Evolutionary conservation across 1,140 invertebrate genomes (phyloP).

Genomic region (Wasmannia auropunctata): DNA sequence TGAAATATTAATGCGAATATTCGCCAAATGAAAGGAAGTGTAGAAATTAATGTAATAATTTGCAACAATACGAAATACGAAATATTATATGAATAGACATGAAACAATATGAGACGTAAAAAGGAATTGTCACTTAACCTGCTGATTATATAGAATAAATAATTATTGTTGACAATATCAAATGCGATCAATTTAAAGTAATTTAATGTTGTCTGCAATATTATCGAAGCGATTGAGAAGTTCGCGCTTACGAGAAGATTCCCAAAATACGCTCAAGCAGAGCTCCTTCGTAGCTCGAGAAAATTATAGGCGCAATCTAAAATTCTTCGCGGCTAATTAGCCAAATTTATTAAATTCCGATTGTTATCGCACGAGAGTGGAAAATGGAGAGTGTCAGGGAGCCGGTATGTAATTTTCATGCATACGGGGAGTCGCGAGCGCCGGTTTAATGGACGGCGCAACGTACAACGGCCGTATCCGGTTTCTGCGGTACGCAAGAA

Average conservation of each 20-base stretch:
- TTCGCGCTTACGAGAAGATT: not conserved
- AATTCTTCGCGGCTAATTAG: conserved; percentile 40
- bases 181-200: not conserved
- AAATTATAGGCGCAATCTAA: not conserved
- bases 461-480: conserved; percentile 61
- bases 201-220: not conserved
- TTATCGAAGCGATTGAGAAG: not conserved
- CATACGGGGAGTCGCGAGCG: not conserved
- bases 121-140: not conserved
- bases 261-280: not conserved
- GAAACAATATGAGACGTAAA: not conserved
- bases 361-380: conserved; percentile 19
- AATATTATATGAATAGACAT: not conserved
- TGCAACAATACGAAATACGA: not conserved
- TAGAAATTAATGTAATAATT: not conserved
- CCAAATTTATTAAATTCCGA: conserved; percentile 42
- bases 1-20: not conserved
- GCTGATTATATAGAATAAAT: not conserved
- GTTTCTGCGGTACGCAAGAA: conserved; percentile 65
- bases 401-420: conserved; percentile 31
- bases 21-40: not conserved
- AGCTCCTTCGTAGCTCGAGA: not conserved
- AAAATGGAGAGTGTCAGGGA: conserved; percentile 20
- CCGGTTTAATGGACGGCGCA: conserved; percentile 55
- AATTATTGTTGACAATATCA: not conserved